Evolutionary conservation across 2,113 vertebrate species (phyloP).

Genomic region (Barbus barbus): DNA sequence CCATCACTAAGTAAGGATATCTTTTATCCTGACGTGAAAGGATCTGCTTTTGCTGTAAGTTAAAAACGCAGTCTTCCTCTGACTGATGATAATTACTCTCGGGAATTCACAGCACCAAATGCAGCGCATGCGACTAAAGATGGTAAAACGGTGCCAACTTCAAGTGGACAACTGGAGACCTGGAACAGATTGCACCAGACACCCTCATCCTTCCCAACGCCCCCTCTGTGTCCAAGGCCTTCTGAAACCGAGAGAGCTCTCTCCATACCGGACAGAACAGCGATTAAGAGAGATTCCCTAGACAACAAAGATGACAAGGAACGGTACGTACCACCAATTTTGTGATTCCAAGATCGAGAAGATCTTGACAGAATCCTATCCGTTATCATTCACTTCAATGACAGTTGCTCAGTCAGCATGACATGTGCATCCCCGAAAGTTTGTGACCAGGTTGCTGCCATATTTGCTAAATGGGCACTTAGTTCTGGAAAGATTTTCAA

Average conservation of each 20-base stretch:
- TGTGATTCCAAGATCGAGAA: too few species aligned
- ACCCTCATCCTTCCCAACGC: conserved; percentile 49
- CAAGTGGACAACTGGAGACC: conserved; percentile 43
- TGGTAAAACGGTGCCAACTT: conserved; percentile 16
- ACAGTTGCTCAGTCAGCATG: background rate
- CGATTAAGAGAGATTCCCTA: conserved; percentile 36
- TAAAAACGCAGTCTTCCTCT: background rate
- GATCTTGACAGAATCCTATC: fast-evolving
- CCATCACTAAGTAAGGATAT: conserved; percentile 70
- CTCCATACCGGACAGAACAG: background rate
- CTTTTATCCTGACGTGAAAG: background rate
- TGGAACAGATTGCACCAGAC: conserved; percentile 57
- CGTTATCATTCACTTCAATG: background rate
- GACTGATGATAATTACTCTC: background rate
- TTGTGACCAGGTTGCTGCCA: background rate
- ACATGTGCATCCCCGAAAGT: background rate
- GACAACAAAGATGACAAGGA: conserved; percentile 50
- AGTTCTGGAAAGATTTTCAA: background rate
- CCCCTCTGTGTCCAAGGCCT: conserved; percentile 39
- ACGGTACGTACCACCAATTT: conserved; percentile 28
- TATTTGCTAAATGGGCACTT: background rate
- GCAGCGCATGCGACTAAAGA: conserved; percentile 46
- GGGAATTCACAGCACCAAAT: conserved; percentile 45
- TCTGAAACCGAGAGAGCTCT: conserved; percentile 45
- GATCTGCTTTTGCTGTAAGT: background rate